These are phyloP conservation scores for Prorops nasuta DNA, from an alignment of 1,140 invertebrate genomes.

Conservation along the genomic window DNA sequence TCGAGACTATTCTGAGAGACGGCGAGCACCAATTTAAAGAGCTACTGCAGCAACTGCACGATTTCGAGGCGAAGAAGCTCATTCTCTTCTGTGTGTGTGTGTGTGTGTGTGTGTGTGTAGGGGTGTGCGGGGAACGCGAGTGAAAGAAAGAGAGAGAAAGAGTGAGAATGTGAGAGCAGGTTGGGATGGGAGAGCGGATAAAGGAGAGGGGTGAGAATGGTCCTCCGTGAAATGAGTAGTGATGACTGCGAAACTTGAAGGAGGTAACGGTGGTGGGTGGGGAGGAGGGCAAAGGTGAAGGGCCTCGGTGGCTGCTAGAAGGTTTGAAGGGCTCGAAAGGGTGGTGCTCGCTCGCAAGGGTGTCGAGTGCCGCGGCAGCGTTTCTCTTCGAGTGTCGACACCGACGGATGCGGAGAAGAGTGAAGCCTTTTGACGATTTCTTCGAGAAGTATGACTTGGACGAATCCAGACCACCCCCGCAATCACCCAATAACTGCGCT, in stretches of 20 bases:
- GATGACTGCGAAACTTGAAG: background rate
- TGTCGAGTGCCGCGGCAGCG: slow-evolving; percentile 39
- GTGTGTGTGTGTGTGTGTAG: no score
- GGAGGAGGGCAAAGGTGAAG: slow-evolving; percentile 22
- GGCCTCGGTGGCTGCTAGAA: slow-evolving; percentile 23
- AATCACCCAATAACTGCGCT: slow-evolving; percentile 12
- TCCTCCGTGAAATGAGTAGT: background rate
- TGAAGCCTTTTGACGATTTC: slow-evolving; percentile 24
- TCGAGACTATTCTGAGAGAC: no score
- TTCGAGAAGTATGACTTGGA: slow-evolving; percentile 20
- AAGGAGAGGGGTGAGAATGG: background rate
- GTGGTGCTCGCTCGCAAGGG: slow-evolving; percentile 24
- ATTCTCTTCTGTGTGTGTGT: no score
- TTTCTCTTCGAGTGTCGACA: slow-evolving; percentile 32
- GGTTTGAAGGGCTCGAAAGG: slow-evolving; percentile 29
- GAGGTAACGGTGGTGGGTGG: background rate
- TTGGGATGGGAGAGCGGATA: background rate
- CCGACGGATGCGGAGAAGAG: slow-evolving; percentile 6
- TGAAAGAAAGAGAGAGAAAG: slow-evolving; percentile 1
- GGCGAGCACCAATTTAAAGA: no score
- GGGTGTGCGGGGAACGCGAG: background rate
- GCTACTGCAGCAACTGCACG: no score
- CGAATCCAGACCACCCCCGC: background rate
- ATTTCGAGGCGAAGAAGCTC: no score
- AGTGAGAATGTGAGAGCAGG: background rate